Percentiles rank a stretch among this genome's conserved stretches.
Conservation (phyloP, 2,113 vertebrate species). For the Asarcornis scutulata region DNA sequence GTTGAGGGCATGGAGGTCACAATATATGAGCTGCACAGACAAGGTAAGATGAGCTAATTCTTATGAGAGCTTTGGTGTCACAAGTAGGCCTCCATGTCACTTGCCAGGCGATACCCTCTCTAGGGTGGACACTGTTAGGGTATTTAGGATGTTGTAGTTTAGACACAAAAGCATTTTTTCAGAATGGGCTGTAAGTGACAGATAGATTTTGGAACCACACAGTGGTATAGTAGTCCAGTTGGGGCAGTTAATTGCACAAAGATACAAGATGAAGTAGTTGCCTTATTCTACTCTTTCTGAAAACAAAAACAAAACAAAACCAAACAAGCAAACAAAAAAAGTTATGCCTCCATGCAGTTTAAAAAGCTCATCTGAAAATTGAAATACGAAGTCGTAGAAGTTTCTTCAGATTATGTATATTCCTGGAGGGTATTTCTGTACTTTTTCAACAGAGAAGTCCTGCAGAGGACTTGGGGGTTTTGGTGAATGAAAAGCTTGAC, state of each 20-base stretch:
- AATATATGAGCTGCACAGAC: rapidly evolving
- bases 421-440: neutral
- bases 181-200: neutral
- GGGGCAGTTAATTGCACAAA: neutral
- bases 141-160: neutral
- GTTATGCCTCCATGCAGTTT: neutral
- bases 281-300: neutral
- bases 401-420: neutral
- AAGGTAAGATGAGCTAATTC: neutral
- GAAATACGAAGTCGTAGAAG: neutral
- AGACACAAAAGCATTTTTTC: neutral
- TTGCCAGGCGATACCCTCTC: neutral
- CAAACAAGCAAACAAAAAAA: neutral
- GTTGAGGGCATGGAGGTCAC: neutral
- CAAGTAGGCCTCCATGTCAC: neutral
- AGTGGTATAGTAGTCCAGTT: neutral
- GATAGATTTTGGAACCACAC: neutral
- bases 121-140: neutral
- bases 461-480: no score
- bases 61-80: neutral
- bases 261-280: neutral
- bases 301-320: rapidly evolving
- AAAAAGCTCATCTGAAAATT: neutral
- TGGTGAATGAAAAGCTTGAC: no score
- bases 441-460: neutral